Conservation (phyloP, 2,113 vertebrate species). For the Numenius arquata region DNA sequence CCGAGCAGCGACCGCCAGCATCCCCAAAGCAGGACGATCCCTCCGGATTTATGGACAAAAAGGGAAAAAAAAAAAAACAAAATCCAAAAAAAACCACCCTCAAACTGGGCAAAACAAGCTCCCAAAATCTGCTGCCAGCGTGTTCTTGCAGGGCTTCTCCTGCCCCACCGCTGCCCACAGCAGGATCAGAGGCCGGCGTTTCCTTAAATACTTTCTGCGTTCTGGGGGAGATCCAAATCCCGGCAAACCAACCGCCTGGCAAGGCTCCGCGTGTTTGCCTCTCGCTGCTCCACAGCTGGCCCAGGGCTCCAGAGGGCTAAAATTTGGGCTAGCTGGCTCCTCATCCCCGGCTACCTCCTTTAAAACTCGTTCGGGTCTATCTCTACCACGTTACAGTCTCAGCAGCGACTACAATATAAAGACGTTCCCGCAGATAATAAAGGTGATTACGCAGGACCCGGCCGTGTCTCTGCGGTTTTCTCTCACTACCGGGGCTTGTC, state of each 20-base stretch:
- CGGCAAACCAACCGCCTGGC: not conserved
- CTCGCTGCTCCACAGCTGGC: not conserved
- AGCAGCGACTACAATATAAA: not conserved
- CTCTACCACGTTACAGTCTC: not conserved
- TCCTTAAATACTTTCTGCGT: not conserved
- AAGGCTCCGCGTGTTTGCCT: not conserved
- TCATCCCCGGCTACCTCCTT: fast-evolving
- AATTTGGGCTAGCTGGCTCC: not conserved
- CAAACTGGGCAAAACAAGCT: not conserved
- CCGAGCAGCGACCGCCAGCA: not conserved
- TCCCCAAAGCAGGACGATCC: not conserved
- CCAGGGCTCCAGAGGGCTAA: not conserved
- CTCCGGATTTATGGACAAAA: not conserved
- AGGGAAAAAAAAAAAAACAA: not conserved
- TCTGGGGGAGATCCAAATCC: not conserved
- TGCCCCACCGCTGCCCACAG: not conserved
- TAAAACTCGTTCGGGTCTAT: fast-evolving
- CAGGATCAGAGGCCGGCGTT: not conserved
- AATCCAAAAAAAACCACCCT: not conserved
- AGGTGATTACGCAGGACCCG: not conserved
- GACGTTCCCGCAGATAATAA: not conserved
- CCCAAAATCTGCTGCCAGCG: not conserved
- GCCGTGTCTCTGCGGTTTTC: not conserved
- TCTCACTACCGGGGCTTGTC: not conserved
- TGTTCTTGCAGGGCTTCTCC: not conserved